These are phyloP conservation scores for Oryctes rhinoceros DNA, from an alignment of 1,140 invertebrate species.

Conservation along the genomic window DNA sequence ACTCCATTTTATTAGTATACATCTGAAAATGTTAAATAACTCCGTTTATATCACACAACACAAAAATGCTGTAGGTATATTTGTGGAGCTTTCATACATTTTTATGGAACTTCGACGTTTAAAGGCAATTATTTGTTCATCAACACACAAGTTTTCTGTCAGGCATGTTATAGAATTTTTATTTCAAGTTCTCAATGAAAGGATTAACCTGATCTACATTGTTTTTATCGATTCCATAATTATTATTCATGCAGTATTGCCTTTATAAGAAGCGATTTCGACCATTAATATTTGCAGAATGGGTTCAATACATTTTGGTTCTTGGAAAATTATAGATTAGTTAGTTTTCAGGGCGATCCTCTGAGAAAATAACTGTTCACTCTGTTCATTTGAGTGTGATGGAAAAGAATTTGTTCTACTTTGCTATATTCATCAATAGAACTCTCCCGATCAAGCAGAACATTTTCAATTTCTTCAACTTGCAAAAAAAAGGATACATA, in stretches of 20 bases:
- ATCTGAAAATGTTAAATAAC: slow-evolving; percentile 50
- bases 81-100: slow-evolving; percentile 44
- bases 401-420: too few relatives aligned
- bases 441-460: not conserved
- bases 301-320: too few relatives aligned
- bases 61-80: slow-evolving; percentile 37
- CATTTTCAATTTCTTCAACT: not conserved
- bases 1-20: slow-evolving; percentile 39
- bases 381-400: too few relatives aligned
- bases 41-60: slow-evolving; percentile 42
- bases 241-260: not conserved
- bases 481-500: too few relatives aligned
- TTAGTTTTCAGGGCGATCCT: too few relatives aligned
- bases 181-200: not conserved
- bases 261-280: not conserved
- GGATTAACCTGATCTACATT: not conserved
- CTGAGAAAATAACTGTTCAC: too few relatives aligned
- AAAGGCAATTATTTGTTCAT: slow-evolving; percentile 42
- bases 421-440: too few relatives aligned
- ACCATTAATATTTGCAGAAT: not conserved
- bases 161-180: not conserved
- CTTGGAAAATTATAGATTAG: too few relatives aligned
- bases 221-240: not conserved
- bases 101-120: slow-evolving; percentile 22
- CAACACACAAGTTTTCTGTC: slow-evolving; percentile 50